phyloP scores from a whole-genome alignment of 2,113 vertebrate genomes.

The Butorides virescens region DNA sequence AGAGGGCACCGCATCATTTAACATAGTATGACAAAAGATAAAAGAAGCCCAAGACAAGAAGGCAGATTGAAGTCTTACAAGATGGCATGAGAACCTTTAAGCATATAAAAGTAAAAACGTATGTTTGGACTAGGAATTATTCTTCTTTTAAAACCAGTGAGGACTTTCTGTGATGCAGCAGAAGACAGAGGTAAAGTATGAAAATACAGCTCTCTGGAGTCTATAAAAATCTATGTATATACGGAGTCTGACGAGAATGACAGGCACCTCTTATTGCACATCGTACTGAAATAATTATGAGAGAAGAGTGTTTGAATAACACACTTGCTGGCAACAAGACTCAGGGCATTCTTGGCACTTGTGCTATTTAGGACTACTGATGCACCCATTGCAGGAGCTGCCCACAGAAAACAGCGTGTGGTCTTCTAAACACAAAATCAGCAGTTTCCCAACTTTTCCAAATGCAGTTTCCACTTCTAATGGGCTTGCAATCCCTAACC shows the following conservation, averaged over 20 bases:
- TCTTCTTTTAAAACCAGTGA: not conserved
- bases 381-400: not conserved
- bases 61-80: not conserved
- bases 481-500: not conserved
- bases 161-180: not conserved
- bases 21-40: not conserved
- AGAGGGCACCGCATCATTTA: not conserved
- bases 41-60: not conserved
- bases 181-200: not conserved
- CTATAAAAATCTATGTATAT: not conserved
- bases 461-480: not conserved
- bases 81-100: not conserved
- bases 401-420: not conserved
- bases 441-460: not conserved
- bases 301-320: not conserved
- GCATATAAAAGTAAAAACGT: not conserved
- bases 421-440: not conserved
- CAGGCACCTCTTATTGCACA: not conserved
- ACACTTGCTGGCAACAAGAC: not conserved
- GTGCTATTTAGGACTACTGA: not conserved
- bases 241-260: not conserved
- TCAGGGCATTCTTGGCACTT: not conserved
- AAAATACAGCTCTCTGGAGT: not conserved
- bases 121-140: not conserved
- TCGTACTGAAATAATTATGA: not conserved